phyloP scores from a whole-genome alignment of 2,888 invertebrate genomes.

The Blastobasis adustella region DNA sequence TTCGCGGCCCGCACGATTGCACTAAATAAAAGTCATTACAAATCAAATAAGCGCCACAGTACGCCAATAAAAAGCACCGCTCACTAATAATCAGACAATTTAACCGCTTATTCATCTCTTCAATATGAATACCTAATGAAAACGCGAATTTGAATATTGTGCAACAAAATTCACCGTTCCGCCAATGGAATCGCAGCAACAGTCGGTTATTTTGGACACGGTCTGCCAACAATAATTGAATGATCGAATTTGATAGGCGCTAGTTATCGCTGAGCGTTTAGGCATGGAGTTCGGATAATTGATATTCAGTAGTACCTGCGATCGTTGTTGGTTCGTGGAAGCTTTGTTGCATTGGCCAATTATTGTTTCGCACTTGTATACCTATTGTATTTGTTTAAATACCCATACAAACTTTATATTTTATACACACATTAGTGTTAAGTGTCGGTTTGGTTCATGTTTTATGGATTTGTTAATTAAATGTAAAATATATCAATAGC shows the following conservation, averaged over 20 bases:
- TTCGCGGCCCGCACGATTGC: too few relatives aligned
- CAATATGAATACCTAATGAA: slow-evolving; percentile 56
- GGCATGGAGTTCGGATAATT: slow-evolving; percentile 7
- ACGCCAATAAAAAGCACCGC: slow-evolving; percentile 31
- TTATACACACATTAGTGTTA: too few relatives aligned
- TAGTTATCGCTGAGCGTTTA: slow-evolving; percentile 16
- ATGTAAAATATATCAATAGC: neutral
- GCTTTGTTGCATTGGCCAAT: too few relatives aligned
- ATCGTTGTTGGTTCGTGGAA: too few relatives aligned
- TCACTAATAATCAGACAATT: slow-evolving; percentile 40
- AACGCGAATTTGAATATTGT: slow-evolving; percentile 56
- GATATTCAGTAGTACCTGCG: too few relatives aligned
- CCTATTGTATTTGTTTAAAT: too few relatives aligned
- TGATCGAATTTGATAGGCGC: slow-evolving; percentile 42
- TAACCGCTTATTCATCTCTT: slow-evolving; percentile 45
- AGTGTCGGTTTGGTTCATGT: too few relatives aligned
- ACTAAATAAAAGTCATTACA: too few relatives aligned
- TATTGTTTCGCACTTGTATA: too few relatives aligned
- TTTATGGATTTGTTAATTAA: neutral
- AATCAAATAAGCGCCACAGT: slow-evolving; percentile 5
- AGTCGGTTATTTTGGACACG: slow-evolving; percentile 25
- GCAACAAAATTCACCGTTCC: slow-evolving; percentile 31
- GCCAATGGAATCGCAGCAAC: slow-evolving; percentile 31
- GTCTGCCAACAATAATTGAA: slow-evolving; percentile 39
- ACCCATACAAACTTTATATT: too few relatives aligned